phyloP scores from a whole-genome alignment of 2,888 invertebrate genomes.

The Zygothrica quintamaculata region DNA sequence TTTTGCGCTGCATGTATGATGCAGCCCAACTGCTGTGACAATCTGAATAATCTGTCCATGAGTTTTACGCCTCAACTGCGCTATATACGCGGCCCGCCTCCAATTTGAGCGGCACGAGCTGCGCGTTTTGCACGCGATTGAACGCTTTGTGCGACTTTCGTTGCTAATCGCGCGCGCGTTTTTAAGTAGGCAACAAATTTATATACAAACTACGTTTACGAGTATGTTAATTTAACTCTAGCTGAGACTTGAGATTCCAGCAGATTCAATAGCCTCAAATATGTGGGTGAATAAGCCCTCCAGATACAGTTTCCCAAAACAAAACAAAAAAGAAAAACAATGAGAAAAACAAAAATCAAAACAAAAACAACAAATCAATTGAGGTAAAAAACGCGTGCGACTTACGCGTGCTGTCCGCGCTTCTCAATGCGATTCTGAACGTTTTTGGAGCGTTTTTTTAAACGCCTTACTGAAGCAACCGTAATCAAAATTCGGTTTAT shows the following conservation, averaged over 20 bases:
- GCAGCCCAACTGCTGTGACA: conserved; percentile 91
- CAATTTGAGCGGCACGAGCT: conserved; percentile 86
- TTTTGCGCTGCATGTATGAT: conserved; percentile 89
- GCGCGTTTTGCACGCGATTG: conserved; percentile 24
- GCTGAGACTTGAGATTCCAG: conserved; percentile 25
- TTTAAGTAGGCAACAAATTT: conserved; percentile 52
- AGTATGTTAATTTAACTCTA: conserved; percentile 42
- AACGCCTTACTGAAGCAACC: conserved; percentile 27
- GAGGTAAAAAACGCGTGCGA: not conserved
- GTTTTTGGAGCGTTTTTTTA: conserved; percentile 6
- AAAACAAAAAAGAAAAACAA: too few species aligned
- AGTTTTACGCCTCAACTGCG: conserved; percentile 90
- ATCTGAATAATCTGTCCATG: conserved; percentile 89
- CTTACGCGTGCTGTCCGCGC: conserved; percentile 8
- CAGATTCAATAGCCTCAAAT: conserved; percentile 1
- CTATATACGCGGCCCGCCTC: conserved; percentile 91
- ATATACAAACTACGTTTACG: conserved; percentile 26
- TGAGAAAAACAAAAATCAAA: too few species aligned
- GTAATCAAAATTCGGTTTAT: conserved; percentile 30
- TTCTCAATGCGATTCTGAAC: too few species aligned
- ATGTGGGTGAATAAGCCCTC: not conserved
- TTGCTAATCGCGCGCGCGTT: conserved; percentile 32
- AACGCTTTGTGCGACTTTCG: conserved; percentile 6
- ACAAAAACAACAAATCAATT: too few species aligned
- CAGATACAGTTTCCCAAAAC: not conserved